Base-by-base conservation (phyloP, 2,797 vertebrate genomes). In the Pagetopsis macropterus region DNA sequence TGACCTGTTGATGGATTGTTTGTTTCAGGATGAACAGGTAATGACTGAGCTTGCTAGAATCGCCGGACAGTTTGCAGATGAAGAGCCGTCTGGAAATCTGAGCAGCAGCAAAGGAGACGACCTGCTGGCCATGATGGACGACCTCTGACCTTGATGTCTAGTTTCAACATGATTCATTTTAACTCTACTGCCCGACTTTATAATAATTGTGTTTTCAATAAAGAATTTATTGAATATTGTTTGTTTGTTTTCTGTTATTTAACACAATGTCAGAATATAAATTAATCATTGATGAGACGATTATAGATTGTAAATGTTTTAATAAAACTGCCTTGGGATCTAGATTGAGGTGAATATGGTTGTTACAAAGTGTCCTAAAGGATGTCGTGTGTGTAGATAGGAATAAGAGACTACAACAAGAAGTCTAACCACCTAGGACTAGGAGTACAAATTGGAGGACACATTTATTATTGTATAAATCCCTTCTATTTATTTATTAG, bases 81-180 rank as follows among this genome's bases (percentile, higher is more conserved):
- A 92, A 27, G 85, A 92, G 54, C 71, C 72, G 0, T 58, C 64
- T 0, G 81, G 45, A 62, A 87, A 80, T 0, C 19, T 71, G 10
- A 94, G 71, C 83, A 94, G 79, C 66, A 96, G 64, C 88, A 98
- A 96, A 78, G 97, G 97, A 33, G 96, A 96, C 0, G 96, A 97
- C 52, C 89, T 98, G 70, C 87, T 98, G 57, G 96, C 96, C 61
- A 94, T 98, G 94, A 97, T 99, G 97, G 97, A 98, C 5, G 93
- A 93, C 27, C 91, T 96, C 40, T 96, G 91, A 95, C 16, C 5
- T 31, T 23, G 12, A 0, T 19, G 11, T 46, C 17, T 68, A 9
- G 45, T 45, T 45, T 72, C 15, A 71, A 3, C 8, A 56, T 44
- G 14, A 37, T 37, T 37, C 31, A 27, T 52, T 44, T 58, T 14